These are phyloP conservation scores for Heterochromis multidens DNA, from an alignment of 2,113 vertebrate species.

Conservation along the genomic window DNA sequence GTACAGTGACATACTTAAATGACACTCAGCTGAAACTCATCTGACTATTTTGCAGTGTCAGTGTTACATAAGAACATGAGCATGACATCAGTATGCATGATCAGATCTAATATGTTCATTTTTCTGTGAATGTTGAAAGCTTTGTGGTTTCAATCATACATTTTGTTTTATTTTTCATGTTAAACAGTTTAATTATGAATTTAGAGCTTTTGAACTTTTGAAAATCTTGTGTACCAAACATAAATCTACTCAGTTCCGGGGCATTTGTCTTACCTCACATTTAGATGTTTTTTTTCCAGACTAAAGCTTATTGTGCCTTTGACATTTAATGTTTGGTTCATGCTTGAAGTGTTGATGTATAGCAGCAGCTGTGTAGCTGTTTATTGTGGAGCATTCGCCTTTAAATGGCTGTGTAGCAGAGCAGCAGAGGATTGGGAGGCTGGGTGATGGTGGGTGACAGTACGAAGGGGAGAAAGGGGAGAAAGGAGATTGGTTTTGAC, in stretches of 20 bases:
- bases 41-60: not conserved
- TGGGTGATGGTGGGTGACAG: conserved; percentile 2
- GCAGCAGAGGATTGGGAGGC: not conserved
- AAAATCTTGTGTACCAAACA: not conserved
- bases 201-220: too few relatives aligned
- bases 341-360: not conserved
- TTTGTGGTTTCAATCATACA: not conserved
- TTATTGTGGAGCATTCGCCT: not conserved
- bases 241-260: not conserved
- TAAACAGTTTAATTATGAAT: too few relatives aligned
- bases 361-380: not conserved
- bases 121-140: not conserved
- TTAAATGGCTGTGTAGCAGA: not conserved
- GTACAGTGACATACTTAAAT: not conserved
- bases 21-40: not conserved
- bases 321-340: not conserved
- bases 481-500: conserved; percentile 55
- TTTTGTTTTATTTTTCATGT: not conserved
- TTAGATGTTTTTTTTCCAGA: not conserved
- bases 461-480: conserved; percentile 21
- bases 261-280: not conserved
- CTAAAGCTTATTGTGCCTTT: not conserved
- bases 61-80: not conserved
- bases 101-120: not conserved
- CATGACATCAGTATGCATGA: not conserved